Evolutionary conservation across 2,888 invertebrate genomes (phyloP).

Genomic region (Drosophila pegasa): DNA sequence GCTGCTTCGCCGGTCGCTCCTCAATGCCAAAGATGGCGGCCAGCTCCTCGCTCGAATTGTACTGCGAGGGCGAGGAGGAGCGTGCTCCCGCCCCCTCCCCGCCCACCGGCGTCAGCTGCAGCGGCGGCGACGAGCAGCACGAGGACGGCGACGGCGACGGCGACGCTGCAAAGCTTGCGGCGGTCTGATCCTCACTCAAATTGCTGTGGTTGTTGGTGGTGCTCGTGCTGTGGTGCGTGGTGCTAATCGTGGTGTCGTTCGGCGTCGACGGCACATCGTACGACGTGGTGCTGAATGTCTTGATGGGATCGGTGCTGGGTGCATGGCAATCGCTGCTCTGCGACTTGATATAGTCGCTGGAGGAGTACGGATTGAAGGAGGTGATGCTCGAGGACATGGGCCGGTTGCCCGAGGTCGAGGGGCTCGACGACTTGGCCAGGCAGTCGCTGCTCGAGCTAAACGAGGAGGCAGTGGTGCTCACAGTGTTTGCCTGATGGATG

Average conservation of each 20-base stretch:
- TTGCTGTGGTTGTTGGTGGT: slow-evolving; percentile 36
- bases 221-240: slow-evolving; percentile 41
- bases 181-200: slow-evolving; percentile 46
- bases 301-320: slow-evolving; percentile 85
- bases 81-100: slow-evolving; percentile 47
- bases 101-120: slow-evolving; percentile 79
- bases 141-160: slow-evolving; percentile 35
- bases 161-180: slow-evolving; percentile 22
- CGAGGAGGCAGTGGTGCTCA: slow-evolving; percentile 72
- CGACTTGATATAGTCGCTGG: slow-evolving; percentile 85
- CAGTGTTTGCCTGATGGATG: slow-evolving; percentile 55
- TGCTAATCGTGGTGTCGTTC: slow-evolving; percentile 81
- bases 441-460: slow-evolving; percentile 84
- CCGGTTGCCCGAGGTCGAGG: slow-evolving; percentile 78
- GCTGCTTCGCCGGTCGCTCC: slow-evolving; percentile 71
- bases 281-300: slow-evolving; percentile 85
- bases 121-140: slow-evolving; percentile 79
- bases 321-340: slow-evolving; percentile 84
- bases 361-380: slow-evolving; percentile 84
- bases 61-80: slow-evolving; percentile 86
- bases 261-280: slow-evolving; percentile 84
- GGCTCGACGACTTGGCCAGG: slow-evolving; percentile 84
- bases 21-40: slow-evolving; percentile 87
- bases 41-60: slow-evolving; percentile 88
- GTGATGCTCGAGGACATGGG: slow-evolving; percentile 84